Evolutionary conservation across 64 coral and sea anemone species (phyloP).

Genomic region (Montipora capricornis): DNA sequence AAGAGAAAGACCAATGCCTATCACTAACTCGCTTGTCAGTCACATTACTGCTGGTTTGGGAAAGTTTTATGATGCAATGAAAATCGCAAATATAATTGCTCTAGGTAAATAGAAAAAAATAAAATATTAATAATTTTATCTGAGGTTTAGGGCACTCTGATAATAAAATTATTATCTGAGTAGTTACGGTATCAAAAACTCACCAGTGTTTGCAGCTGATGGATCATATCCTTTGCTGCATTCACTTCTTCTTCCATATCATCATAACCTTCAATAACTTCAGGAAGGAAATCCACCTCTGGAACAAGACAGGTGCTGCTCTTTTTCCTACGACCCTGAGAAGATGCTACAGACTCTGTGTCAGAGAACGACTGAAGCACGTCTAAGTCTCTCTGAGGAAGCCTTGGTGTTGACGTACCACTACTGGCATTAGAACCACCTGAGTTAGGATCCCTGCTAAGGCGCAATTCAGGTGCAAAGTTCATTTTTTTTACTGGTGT

Average conservation of each 20-base stretch:
- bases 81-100: no score
- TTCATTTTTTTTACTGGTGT: slow-evolving; percentile 13
- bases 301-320: neutral
- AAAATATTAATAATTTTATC: no score
- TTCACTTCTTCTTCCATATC: slow-evolving; percentile 84
- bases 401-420: slow-evolving; percentile 1
- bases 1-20: no score
- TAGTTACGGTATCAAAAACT: neutral
- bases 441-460: slow-evolving; percentile 2
- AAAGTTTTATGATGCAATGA: no score
- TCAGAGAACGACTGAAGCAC: slow-evolving; percentile 62
- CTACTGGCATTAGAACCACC: slow-evolving; percentile 29
- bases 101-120: no score
- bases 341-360: slow-evolving; percentile 31
- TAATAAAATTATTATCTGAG: no score
- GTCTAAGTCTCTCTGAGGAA: neutral
- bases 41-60: no score
- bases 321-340: neutral
- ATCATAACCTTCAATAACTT: slow-evolving; percentile 84
- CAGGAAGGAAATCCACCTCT: slow-evolving; percentile 75
- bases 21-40: no score
- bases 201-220: slow-evolving; percentile 84
- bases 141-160: no score
- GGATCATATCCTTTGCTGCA: slow-evolving; percentile 66
- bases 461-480: neutral